Conservation (phyloP, 2,113 vertebrate species). For the Felis catus region F.catus_Fca126_mat1.0 CM031412.1:238844001-238844500, state of each 20-base stretch:
- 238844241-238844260: neutral
- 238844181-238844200: neutral
- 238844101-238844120: neutral
- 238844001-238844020: neutral
- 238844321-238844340: neutral
- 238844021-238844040: neutral
- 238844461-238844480: neutral
- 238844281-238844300: neutral
- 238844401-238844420: no score
- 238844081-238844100: fast-evolving
- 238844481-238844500: neutral
- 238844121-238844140: no score
- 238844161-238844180: neutral
- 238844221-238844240: neutral
- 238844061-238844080: neutral
- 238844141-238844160: neutral
- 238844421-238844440: neutral
- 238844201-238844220: neutral
- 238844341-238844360: neutral
- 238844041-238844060: neutral
- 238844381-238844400: neutral
- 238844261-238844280: neutral
- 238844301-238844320: neutral
- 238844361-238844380: neutral
- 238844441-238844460: neutral